Conservation (phyloP, 2,113 vertebrate genomes). For the Carassius auratus region DNA sequence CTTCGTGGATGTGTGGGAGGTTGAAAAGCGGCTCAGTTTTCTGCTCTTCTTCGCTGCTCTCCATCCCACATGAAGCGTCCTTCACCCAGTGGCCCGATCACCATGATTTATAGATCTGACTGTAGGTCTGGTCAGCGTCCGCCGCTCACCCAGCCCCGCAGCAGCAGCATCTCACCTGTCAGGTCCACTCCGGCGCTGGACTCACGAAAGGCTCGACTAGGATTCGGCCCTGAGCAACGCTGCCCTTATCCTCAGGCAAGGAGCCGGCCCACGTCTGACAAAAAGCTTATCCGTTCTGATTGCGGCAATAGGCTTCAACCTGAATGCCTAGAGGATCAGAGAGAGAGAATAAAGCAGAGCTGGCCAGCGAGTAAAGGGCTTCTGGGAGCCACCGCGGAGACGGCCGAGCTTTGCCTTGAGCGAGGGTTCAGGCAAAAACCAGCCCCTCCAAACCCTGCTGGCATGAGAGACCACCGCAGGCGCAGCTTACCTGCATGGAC, state of each 20-base stretch:
- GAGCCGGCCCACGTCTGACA: slow-evolving; percentile 75
- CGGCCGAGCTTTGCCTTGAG: slow-evolving; percentile 70
- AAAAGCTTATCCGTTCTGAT: slow-evolving; percentile 81
- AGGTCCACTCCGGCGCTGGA: slow-evolving; percentile 70
- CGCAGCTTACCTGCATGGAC: slow-evolving; percentile 61
- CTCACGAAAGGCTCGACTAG: slow-evolving; percentile 73
- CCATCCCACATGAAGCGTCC: slow-evolving; percentile 30
- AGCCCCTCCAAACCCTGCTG: slow-evolving; percentile 71
- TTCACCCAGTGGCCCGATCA: slow-evolving; percentile 37
- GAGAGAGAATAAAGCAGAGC: slow-evolving; percentile 52
- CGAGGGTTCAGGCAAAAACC: slow-evolving; percentile 75
- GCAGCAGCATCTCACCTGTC: slow-evolving; percentile 78
- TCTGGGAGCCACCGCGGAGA: slow-evolving; percentile 52
- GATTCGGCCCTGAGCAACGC: slow-evolving; percentile 72
- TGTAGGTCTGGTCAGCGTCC: not conserved
- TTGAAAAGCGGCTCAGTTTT: not conserved
- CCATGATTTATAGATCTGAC: slow-evolving; percentile 54
- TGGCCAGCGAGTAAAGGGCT: slow-evolving; percentile 58
- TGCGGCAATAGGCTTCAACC: slow-evolving; percentile 73
- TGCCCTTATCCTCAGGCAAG: slow-evolving; percentile 80
- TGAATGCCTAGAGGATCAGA: slow-evolving; percentile 51
- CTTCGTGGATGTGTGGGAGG: not conserved
- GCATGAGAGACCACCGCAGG: slow-evolving; percentile 78
- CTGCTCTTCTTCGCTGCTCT: not conserved
- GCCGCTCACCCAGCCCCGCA: slow-evolving; percentile 55